A percentile compares a stretch with the other conserved stretches of the same genome.
phyloP scores from a whole-genome alignment of 2,888 invertebrate genomes.

The Achlya flavicornis region DNA sequence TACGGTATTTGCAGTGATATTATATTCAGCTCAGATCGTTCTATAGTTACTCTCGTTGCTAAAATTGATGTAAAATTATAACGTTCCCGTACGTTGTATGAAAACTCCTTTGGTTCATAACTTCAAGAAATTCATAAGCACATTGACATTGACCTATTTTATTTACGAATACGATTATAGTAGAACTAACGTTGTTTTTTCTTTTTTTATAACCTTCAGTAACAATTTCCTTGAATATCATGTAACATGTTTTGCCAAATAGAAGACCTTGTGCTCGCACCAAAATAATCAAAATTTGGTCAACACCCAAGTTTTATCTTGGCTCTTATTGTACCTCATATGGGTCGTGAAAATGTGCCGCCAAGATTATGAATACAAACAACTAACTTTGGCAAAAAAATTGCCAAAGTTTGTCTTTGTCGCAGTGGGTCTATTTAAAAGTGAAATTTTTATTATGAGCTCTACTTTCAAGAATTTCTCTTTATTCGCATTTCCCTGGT shows the following conservation, averaged over 20 bases:
- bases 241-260: constrained; percentile 1
- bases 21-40: not conserved
- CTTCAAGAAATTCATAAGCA: not conserved
- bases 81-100: not conserved
- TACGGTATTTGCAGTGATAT: not conserved
- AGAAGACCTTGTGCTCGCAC: too few species aligned
- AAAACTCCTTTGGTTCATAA: not conserved
- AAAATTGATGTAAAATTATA: not conserved
- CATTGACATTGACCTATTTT: too few species aligned
- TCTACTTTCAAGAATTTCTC: not conserved
- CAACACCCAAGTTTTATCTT: constrained; percentile 11
- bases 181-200: not conserved
- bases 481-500: too few species aligned
- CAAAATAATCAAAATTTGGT: constrained; percentile 2
- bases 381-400: not conserved
- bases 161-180: not conserved
- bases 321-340: not conserved
- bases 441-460: not conserved
- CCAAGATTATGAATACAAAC: constrained; percentile 9
- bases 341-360: constrained; percentile 6
- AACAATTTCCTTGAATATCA: not conserved
- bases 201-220: not conserved
- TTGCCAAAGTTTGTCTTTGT: not conserved
- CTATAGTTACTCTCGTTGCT: not conserved
- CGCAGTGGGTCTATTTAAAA: not conserved